Evolutionary conservation across 2,888 invertebrate genomes (phyloP).

Genomic region (Drosophila greeni): DNA sequence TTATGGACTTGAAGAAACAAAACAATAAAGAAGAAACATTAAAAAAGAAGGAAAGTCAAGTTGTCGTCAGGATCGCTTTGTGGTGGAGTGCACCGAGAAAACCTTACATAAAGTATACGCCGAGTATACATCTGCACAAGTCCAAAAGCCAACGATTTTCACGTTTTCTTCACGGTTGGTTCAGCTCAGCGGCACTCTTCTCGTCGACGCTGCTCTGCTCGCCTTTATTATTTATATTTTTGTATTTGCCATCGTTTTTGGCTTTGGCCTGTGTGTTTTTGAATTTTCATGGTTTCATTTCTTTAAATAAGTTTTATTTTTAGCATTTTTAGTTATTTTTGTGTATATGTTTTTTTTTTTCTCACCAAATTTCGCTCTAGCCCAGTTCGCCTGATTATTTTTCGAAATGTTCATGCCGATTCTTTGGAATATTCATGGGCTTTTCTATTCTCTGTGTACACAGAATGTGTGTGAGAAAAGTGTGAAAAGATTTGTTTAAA

Average conservation of each 20-base stretch:
- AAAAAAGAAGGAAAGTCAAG: slow-evolving; percentile 12
- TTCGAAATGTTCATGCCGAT: slow-evolving; percentile 53
- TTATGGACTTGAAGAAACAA: slow-evolving; percentile 54
- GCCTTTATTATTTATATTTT: slow-evolving; percentile 62
- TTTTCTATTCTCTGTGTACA: slow-evolving; percentile 16
- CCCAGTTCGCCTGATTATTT: slow-evolving; percentile 55
- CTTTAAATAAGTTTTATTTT: slow-evolving; percentile 78
- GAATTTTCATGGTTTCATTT: slow-evolving; percentile 77
- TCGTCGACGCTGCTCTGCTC: slow-evolving; percentile 22
- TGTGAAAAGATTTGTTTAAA: slow-evolving; percentile 56
- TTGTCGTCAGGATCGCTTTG: slow-evolving; percentile 38
- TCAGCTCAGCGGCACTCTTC: slow-evolving; percentile 4
- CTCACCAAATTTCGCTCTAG: slow-evolving; percentile 55
- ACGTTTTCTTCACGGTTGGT: slow-evolving; percentile 9
- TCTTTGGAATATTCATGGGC: slow-evolving; percentile 62
- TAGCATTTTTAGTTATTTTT: slow-evolving; percentile 75
- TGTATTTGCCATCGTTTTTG: slow-evolving; percentile 57
- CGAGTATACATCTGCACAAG: slow-evolving; percentile 35
- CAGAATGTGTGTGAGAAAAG: slow-evolving; percentile 33
- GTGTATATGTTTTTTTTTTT: slow-evolving; percentile 56
- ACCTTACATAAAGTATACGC: slow-evolving; percentile 21
- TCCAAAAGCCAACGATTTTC: slow-evolving; percentile 40
- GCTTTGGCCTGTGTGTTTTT: slow-evolving; percentile 61
- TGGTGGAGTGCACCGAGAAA: not conserved
- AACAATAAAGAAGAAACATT: slow-evolving; percentile 26